Conservation (phyloP, 2,888 invertebrate species). For the Autographa gamma region DNA sequence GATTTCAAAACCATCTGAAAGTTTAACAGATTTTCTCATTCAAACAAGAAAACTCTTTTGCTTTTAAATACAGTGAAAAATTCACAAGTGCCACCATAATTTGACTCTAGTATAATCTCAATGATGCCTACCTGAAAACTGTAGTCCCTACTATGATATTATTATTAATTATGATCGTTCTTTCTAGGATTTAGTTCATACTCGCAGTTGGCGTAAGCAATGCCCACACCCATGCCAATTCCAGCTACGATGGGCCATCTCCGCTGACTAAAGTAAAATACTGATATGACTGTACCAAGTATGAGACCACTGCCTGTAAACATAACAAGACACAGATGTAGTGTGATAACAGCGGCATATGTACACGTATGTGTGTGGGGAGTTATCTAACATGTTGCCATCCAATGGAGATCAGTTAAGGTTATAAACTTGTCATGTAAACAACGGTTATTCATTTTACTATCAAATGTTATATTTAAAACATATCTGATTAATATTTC, state of each 20-base stretch:
- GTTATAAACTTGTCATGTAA: background rate
- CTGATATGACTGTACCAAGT: conserved; percentile 94
- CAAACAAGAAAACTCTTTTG: no score
- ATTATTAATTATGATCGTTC: conserved; percentile 62
- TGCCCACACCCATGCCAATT: conserved; percentile 96
- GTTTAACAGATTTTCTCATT: no score
- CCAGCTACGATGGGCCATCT: conserved; percentile 97
- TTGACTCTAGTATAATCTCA: conserved; percentile 19
- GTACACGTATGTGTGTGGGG: background rate
- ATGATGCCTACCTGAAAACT: conserved; percentile 69
- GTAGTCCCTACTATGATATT: conserved; percentile 61
- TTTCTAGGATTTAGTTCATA: conserved; percentile 80
- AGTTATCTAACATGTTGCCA: background rate
- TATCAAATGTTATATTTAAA: background rate
- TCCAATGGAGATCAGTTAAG: background rate
- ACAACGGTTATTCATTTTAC: background rate
- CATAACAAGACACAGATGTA: background rate
- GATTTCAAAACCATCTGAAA: no score
- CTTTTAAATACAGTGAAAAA: background rate
- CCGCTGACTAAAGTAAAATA: conserved; percentile 94
- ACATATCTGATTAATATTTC: background rate
- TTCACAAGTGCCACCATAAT: conserved; percentile 4
- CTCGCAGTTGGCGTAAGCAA: conserved; percentile 97
- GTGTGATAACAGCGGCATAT: background rate
- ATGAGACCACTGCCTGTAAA: conserved; percentile 93